Conservation (phyloP, 2,113 vertebrate species). For the Lamprotornis superbus region DNA sequence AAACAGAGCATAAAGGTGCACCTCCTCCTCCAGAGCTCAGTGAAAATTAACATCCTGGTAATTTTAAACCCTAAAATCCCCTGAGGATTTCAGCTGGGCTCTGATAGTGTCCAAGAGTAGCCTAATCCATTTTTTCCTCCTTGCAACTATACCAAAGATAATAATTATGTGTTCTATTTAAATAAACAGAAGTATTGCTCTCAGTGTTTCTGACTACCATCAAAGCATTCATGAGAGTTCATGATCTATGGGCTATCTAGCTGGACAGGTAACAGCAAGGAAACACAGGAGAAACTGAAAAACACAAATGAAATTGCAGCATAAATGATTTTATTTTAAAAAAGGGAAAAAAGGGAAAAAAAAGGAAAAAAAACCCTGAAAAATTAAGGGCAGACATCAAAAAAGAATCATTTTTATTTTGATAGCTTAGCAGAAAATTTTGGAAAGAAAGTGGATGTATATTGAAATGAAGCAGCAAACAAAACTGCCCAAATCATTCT, state of each 20-base stretch:
- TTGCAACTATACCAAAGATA: not conserved
- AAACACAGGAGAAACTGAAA: not conserved
- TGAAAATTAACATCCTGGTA: constrained; percentile 21
- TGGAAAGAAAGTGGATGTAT: not conserved
- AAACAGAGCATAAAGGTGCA: not conserved
- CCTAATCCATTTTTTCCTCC: not conserved
- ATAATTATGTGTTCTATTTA: not conserved
- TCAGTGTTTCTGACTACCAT: not conserved
- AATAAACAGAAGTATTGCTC: constrained; percentile 2
- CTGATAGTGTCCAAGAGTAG: not conserved
- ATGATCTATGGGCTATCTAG: not conserved
- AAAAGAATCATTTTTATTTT: not conserved
- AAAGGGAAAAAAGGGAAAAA: not conserved
- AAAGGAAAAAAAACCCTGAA: not conserved
- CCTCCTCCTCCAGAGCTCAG: not conserved
- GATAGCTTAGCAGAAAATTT: not conserved
- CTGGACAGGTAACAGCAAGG: not conserved
- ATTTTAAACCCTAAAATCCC: constrained; percentile 4
- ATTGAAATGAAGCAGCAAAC: not conserved
- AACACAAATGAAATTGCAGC: not conserved
- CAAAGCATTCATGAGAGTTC: not conserved
- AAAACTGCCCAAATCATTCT: not conserved
- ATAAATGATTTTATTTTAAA: not conserved
- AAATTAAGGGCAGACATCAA: not conserved
- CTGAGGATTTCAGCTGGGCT: not conserved